A percentile compares a stretch with the other conserved stretches of the same genome.
phyloP scores from a whole-genome alignment of 2,888 invertebrate species.

The Candidula unifasciata region DNA sequence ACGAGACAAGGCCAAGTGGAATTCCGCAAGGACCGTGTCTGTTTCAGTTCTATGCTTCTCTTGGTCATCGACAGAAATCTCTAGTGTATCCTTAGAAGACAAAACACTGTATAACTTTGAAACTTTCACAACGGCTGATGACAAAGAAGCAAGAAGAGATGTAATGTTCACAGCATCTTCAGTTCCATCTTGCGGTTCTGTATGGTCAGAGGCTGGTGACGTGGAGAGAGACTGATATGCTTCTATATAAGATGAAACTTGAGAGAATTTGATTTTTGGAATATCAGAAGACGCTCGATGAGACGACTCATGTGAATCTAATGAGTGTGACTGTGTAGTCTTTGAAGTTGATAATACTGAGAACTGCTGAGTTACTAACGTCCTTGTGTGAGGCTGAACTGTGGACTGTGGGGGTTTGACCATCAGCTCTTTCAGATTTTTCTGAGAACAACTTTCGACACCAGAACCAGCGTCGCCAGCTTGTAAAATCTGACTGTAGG shows the following conservation, averaged over 20 bases:
- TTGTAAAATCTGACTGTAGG: slow-evolving; percentile 6
- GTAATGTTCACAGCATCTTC: not conserved
- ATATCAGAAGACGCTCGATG: not conserved
- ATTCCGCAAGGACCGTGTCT: slow-evolving; percentile 13
- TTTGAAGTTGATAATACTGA: not conserved
- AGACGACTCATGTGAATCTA: not conserved
- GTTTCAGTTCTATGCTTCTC: not conserved
- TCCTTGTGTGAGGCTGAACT: not conserved
- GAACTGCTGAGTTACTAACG: not conserved
- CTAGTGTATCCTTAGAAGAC: not conserved
- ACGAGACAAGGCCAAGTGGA: not conserved
- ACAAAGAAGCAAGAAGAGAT: not conserved
- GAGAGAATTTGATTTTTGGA: not conserved
- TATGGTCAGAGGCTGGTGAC: not conserved
- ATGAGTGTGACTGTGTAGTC: not conserved
- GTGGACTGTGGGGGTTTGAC: not conserved
- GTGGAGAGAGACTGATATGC: not conserved
- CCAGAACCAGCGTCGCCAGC: not conserved
- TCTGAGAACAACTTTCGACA: not conserved
- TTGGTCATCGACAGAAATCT: not conserved
- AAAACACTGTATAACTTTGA: not conserved
- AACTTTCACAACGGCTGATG: not conserved
- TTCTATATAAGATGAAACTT: slow-evolving; percentile 5
- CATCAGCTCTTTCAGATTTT: not conserved
- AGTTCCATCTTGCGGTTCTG: not conserved